Conservation (phyloP, 2,888 invertebrate genomes). For the Tetheella fluctuosa region DNA sequence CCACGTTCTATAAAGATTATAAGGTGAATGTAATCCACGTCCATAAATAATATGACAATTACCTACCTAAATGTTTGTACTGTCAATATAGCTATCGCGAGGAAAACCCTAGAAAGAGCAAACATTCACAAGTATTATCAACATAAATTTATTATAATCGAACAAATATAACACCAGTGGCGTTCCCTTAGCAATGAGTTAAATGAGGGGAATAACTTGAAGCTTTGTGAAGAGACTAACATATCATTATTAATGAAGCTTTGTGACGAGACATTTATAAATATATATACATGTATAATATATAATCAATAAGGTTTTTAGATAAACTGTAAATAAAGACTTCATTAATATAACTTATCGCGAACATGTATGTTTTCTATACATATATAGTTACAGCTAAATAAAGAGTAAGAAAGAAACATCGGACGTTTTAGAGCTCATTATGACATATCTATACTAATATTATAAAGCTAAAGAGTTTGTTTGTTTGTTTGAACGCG, state of each 20-base stretch:
- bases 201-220: neutral
- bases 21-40: too few relatives aligned
- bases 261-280: too few relatives aligned
- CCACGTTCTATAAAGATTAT: too few relatives aligned
- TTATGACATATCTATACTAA: too few relatives aligned
- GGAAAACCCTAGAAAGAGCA: conserved; percentile 6
- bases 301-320: neutral
- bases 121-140: neutral
- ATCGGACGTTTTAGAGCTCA: neutral
- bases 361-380: too few relatives aligned
- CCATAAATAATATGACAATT: neutral
- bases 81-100: conserved; percentile 2
- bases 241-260: neutral
- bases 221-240: neutral
- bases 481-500: too few relatives aligned
- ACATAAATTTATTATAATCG: neutral
- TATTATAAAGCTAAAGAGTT: too few relatives aligned
- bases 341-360: neutral
- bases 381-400: too few relatives aligned
- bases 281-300: too few relatives aligned
- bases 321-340: neutral
- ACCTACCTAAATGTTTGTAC: conserved; percentile 1
- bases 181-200: neutral
- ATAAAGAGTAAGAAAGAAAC: too few relatives aligned
- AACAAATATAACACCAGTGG: neutral